Percentiles rank a stretch among this genome's conserved stretches.
These are phyloP conservation scores for Drosophila ficusphila DNA, from an alignment of 1,140 invertebrate species.

Conservation along the genomic window DNA sequence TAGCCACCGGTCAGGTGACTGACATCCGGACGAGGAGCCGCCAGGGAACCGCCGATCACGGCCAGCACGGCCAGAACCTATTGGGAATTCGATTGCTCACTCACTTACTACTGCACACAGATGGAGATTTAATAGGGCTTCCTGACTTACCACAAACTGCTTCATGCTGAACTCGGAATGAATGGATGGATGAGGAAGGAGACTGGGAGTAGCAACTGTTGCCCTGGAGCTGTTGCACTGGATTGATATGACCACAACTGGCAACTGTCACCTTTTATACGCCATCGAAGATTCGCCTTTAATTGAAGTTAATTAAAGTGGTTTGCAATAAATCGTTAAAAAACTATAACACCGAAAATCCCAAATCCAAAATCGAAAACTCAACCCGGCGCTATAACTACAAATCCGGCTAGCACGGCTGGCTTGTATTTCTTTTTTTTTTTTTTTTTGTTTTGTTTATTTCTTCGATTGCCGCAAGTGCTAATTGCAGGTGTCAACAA, in stretches of 20 bases:
- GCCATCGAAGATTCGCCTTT: constrained; percentile 33
- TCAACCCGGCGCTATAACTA: constrained; percentile 32
- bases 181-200: constrained; percentile 3
- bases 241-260: constrained; percentile 50
- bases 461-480: constrained; percentile 29
- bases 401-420: constrained; percentile 72
- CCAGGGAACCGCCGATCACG: constrained; percentile 33
- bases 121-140: background rate
- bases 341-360: constrained; percentile 58
- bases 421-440: constrained; percentile 25
- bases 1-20: constrained; percentile 67
- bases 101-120: background rate
- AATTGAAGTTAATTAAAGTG: constrained; percentile 81
- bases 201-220: constrained; percentile 40
- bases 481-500: constrained; percentile 61
- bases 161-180: constrained; percentile 55
- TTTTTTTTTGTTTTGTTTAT: background rate
- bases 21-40: constrained; percentile 69
- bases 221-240: constrained; percentile 54
- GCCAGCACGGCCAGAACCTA: constrained; percentile 65
- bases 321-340: constrained; percentile 80
- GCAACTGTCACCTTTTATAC: constrained; percentile 63
- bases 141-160: constrained; percentile 69
- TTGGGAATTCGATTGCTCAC: background rate
- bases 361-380: constrained; percentile 13